Percentiles rank a stretch among this genome's conserved stretches.
phyloP scores from a whole-genome alignment of 2,888 invertebrate genomes.

The Spodoptera exigua region DNA sequence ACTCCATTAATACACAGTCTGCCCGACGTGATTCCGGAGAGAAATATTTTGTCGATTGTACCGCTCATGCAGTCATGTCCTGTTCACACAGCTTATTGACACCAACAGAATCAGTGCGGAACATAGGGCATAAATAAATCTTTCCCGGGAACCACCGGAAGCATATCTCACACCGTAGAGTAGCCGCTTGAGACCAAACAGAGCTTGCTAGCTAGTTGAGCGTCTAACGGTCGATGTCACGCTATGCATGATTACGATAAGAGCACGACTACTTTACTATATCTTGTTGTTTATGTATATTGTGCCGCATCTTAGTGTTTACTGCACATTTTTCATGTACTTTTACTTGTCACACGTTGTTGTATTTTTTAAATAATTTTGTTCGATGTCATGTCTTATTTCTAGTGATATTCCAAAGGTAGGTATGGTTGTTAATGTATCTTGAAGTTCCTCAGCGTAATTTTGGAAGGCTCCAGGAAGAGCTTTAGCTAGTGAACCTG shows the following conservation, averaged over 20 bases:
- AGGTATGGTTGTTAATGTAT: constrained; percentile 62
- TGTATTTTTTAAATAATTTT: constrained; percentile 45
- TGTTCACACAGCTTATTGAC: constrained; percentile 81
- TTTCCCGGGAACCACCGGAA: constrained; percentile 88
- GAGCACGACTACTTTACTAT: constrained; percentile 82
- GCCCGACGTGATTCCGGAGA: constrained; percentile 89
- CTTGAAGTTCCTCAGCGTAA: constrained; percentile 72
- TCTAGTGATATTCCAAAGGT: constrained; percentile 48
- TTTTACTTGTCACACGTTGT: constrained; percentile 55
- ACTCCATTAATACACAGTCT: constrained; percentile 88
- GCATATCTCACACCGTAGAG: constrained; percentile 83
- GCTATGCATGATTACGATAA: constrained; percentile 88
- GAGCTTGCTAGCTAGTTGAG: constrained; percentile 79
- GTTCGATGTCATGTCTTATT: constrained; percentile 48
- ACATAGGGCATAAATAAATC: constrained; percentile 88
- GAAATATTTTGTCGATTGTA: constrained; percentile 89
- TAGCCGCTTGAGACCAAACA: constrained; percentile 83
- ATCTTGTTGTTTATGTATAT: constrained; percentile 72
- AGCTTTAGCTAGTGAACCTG: constrained; percentile 78
- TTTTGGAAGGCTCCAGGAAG: constrained; percentile 73
- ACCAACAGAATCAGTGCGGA: constrained; percentile 83
- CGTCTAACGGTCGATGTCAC: constrained; percentile 84
- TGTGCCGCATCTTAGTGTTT: constrained; percentile 80
- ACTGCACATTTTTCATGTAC: constrained; percentile 78
- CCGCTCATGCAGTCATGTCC: constrained; percentile 85